Evolutionary conservation across 2,113 vertebrate genomes (phyloP).

Genomic region (Tragelaphus buxtoni): DNA sequence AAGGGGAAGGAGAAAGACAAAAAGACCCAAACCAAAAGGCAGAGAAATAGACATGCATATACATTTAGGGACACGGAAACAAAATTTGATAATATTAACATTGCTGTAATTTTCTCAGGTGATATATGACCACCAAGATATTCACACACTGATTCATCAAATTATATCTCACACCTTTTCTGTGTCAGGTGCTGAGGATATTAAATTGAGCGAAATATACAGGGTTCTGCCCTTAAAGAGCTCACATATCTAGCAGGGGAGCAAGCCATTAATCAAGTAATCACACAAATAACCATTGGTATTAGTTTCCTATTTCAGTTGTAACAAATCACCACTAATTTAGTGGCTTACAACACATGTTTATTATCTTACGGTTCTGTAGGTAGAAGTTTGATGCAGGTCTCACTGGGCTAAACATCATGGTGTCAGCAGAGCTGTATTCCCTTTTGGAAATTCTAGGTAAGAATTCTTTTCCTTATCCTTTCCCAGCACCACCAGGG

Average conservation of each 20-base stretch:
- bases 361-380: not conserved
- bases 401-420: not conserved
- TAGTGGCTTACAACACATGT: not conserved
- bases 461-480: not conserved
- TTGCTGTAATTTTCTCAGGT: not conserved
- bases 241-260: not conserved
- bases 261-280: not conserved
- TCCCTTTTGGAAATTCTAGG: not conserved
- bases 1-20: not conserved
- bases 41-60: not conserved
- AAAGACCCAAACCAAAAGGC: not conserved
- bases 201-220: not conserved
- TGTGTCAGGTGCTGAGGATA: not conserved
- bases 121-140: not conserved
- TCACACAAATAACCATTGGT: not conserved
- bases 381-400: not conserved
- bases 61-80: not conserved
- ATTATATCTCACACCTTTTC: not conserved
- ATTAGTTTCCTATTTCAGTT: not conserved
- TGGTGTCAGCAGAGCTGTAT: not conserved
- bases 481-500: not conserved
- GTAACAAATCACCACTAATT: not conserved
- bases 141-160: conserved; percentile 1
- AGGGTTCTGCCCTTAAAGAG: not conserved
- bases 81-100: not conserved